Percentiles rank a stretch among this genome's conserved stretches.
phyloP scores from a whole-genome alignment of 2,797 vertebrate genomes.

The Myotis daubentonii region DNA sequence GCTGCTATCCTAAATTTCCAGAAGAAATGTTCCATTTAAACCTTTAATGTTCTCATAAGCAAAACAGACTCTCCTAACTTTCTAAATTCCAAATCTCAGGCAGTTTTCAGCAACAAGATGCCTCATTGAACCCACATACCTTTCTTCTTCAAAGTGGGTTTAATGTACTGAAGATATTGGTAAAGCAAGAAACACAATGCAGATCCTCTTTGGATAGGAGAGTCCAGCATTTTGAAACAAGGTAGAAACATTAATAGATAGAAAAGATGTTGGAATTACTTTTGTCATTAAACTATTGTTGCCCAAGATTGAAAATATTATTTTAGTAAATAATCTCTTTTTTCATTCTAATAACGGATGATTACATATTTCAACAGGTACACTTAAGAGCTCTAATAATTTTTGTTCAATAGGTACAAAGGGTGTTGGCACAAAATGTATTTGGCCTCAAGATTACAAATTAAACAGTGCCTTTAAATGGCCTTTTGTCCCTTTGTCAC shows the following conservation, averaged over 20 bases:
- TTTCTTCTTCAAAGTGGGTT: not conserved
- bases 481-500: slow-evolving; percentile 52
- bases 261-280: not conserved
- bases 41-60: not conserved
- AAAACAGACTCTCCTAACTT: not conserved
- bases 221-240: slow-evolving; percentile 1
- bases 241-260: not conserved
- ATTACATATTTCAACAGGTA: slow-evolving; percentile 6
- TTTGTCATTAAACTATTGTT: slow-evolving; percentile 20
- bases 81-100: not conserved
- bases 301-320: not conserved
- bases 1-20: not conserved
- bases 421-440: not conserved
- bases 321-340: not conserved
- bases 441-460: slow-evolving; percentile 44
- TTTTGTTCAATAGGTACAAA: not conserved
- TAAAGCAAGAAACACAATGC: not conserved
- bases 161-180: not conserved
- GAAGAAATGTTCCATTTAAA: not conserved
- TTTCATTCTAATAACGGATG: slow-evolving; percentile 6
- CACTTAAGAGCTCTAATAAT: not conserved
- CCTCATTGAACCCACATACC: not conserved
- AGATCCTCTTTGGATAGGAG: not conserved
- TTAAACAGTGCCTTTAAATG: not conserved
- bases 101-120: not conserved